Evolutionary conservation across 2,888 invertebrate species (phyloP), one percentile per base, ranked within the genome.

Genomic region (Cerceris rybyensis): DNA sequence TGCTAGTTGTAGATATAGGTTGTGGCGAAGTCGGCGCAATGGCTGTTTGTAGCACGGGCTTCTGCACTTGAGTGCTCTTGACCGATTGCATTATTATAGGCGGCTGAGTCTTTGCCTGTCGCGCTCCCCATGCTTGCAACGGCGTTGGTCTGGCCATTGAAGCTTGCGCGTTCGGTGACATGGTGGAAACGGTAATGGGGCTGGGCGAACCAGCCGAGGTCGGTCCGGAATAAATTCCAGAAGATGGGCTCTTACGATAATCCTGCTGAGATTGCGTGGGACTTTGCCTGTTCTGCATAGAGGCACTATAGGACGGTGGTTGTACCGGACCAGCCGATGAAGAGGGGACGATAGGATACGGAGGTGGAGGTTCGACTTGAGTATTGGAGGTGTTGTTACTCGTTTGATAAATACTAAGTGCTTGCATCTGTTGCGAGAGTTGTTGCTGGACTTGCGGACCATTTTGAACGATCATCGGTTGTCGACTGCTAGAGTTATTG

Each of bases 61-160:
- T 98, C 90, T 98, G 98, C 52, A 98, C 98, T 93, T 98, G 98
- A 16, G 98, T 98, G 93, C 98, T 98, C 92, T 98, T 98, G 16
- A 98, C 98, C 43, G 98, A 97, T 92, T 98, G 98, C 98, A 98
- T 98, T 81, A 98, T 98, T 83, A 98, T 97, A 7, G 98, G 98
- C 63, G 98, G 96, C 89, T 98, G 98, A 17, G 98, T 96, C 89
- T 96, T 97, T 52, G 97, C 96, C 92, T 98, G 98, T 64, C 96
- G 94, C 70, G 97, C 96, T 71, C 96, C 96, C 96, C 98, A 97
- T 60, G 97, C 96, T 91, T 96, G 96, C 70, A 97, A 93, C 5
- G 98, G 97, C 80, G 97, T 96, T 6, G 97, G 97, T 82, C 97
- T 94, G 55, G 96, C 95, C 94, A 96, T 95, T 8, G 95, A 94